Conservation (phyloP, 2,888 invertebrate species). For the Drosophila putrida region DNA sequence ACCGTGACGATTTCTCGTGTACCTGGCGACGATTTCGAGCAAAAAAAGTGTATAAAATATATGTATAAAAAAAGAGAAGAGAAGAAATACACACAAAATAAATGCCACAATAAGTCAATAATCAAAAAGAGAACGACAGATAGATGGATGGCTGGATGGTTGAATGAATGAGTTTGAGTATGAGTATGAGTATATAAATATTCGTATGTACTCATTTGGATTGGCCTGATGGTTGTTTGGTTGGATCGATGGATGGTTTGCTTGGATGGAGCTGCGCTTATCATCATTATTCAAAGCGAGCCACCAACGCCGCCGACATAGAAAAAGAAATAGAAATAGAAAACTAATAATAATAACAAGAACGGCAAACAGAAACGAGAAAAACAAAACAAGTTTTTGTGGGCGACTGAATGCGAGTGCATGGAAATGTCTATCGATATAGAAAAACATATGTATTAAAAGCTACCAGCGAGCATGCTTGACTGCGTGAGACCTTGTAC, state of each 20-base stretch:
- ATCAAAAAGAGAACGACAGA: conserved; percentile 62
- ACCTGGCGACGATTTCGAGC: conserved; percentile 68
- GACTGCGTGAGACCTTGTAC: too few relatives aligned
- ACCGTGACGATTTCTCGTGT: conserved; percentile 75
- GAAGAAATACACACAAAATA: conserved; percentile 38
- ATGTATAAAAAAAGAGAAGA: conserved; percentile 2
- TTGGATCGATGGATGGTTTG: conserved; percentile 37
- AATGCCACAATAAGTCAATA: conserved; percentile 77
- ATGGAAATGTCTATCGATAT: conserved; percentile 41
- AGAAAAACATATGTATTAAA: background rate
- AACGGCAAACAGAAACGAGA: conserved; percentile 71
- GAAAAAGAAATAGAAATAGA: conserved; percentile 62
- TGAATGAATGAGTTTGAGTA: conserved; percentile 14
- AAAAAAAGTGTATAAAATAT: conserved; percentile 19
- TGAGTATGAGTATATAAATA: conserved; percentile 28
- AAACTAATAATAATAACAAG: conserved; percentile 78
- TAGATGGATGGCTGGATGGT: conserved; percentile 26
- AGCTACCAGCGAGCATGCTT: too few relatives aligned
- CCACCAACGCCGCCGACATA: conserved; percentile 74
- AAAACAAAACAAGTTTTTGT: conserved; percentile 67
- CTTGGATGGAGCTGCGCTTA: conserved; percentile 60
- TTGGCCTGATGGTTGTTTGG: conserved; percentile 11
- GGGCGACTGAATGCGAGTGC: conserved; percentile 54
- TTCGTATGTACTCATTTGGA: conserved; percentile 35
- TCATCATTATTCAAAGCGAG: conserved; percentile 81